Conservation (phyloP, 2,797 vertebrate species). For the Scolopax bukidnonensis region DNA sequence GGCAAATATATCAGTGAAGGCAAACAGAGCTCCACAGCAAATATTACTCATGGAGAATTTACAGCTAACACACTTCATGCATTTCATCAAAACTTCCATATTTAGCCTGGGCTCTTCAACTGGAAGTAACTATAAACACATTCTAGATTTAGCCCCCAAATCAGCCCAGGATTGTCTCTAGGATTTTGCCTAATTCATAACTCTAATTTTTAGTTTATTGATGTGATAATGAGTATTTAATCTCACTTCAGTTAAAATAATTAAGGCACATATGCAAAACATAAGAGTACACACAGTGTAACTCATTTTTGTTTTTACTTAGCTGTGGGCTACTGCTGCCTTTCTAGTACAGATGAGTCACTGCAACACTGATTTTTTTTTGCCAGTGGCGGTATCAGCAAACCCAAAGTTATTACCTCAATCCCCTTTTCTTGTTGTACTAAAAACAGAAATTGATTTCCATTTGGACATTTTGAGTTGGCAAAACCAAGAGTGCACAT, state of each 20-base stretch:
- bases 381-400: conserved; percentile 81
- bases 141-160: neutral
- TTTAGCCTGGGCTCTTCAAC: neutral
- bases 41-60: neutral
- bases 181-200: neutral
- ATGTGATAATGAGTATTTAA: neutral
- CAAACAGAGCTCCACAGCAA: conserved; percentile 41
- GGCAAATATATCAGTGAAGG: conserved; percentile 3
- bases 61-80: neutral
- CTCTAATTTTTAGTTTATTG: neutral
- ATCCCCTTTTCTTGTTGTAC: conserved; percentile 70
- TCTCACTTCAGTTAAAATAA: neutral
- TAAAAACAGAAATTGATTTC: neutral
- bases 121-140: neutral
- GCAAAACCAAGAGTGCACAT: neutral
- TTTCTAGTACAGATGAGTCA: conserved; percentile 82
- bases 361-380: conserved; percentile 63
- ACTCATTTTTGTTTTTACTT: neutral
- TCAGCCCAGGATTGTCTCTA: neutral
- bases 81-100: neutral
- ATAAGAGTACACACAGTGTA: neutral
- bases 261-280: neutral
- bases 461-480: neutral
- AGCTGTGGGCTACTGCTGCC: conserved; percentile 79
- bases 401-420: conserved; percentile 80